Base-by-base conservation (phyloP, 2,888 invertebrate genomes). In the Ophioninae sp. region DNA sequence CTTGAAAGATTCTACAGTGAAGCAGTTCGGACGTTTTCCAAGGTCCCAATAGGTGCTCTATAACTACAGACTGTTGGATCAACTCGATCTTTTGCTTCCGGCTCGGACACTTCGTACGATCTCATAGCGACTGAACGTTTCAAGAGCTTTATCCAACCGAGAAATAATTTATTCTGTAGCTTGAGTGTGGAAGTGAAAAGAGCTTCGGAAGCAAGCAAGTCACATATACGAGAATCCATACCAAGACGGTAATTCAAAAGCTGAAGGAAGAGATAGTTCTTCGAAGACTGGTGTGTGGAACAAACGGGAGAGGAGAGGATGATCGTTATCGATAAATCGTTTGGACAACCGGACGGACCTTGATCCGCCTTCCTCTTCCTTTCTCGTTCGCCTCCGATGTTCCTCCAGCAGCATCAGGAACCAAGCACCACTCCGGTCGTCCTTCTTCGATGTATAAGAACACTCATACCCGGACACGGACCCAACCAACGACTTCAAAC, bases 71-170 rank as follows among this genome's bases (percentile, higher is more conserved):
- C 30, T 30, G 2, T 1, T 1, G 30, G 30, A 30, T 30, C 30
- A 30, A 30, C 30, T 30, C 30, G 2, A 30, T 30, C 30, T 30
- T 30, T 30, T 13, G 13, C 5, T 51, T 51, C 17, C 51, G 51
- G 51, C 51, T 51, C 13, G 13, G 2, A 3, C 30, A 3, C 30
- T 3, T 30, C 30, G 30, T 30, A 30, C 30, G 30, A 30, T 30
- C 30, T 1, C 30, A 30, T 1, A 1, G 30, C 30, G 30, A 1
- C 1, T 1, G 1, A 30, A 30, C 30, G 30, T 59, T 87, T 82
- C 86, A 85, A 87, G 88, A 88, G 86, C 88, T 86, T 87, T 88
- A 89, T 88, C 87, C 86, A 86, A 86, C 84, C 61, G 81, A 77
- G 44, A 79, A 76, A 84, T 84, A 83, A 84, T 84, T 84, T 84